Conservation (phyloP, 2,888 invertebrate genomes). For the Diachrysia chrysitis region DNA sequence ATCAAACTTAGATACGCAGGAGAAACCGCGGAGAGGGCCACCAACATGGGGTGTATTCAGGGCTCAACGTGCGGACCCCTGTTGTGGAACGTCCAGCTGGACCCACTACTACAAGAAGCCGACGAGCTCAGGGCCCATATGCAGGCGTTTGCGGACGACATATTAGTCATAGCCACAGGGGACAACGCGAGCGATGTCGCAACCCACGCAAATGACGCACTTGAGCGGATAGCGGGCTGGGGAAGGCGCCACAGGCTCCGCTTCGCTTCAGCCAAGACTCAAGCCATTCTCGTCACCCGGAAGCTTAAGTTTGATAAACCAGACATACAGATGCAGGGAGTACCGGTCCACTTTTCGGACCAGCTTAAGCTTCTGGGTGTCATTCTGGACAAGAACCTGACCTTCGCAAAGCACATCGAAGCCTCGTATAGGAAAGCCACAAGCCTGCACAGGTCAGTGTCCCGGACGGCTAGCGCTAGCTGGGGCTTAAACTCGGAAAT, state of each 20-base stretch:
- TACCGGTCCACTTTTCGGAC: too few relatives aligned
- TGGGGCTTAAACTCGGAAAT: not conserved
- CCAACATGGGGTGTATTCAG: slow-evolving; percentile 24
- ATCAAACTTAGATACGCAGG: not conserved
- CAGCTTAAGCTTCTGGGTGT: not conserved
- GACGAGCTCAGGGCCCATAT: not conserved
- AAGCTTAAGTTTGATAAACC: too few relatives aligned
- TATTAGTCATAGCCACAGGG: not conserved
- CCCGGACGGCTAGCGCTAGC: not conserved
- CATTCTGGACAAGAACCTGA: not conserved
- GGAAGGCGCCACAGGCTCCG: not conserved
- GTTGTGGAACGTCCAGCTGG: slow-evolving; percentile 24
- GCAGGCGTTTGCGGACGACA: slow-evolving; percentile 26
- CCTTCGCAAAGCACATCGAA: not conserved
- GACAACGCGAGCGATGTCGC: not conserved
- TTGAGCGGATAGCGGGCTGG: not conserved
- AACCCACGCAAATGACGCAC: not conserved
- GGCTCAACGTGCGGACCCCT: slow-evolving; percentile 26
- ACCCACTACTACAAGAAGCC: slow-evolving; percentile 15
- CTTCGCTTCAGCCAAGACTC: too few relatives aligned
- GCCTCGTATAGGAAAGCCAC: not conserved
- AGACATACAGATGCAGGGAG: too few relatives aligned
- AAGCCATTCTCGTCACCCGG: too few relatives aligned
- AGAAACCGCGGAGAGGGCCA: not conserved
- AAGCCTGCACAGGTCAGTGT: not conserved